Percentiles rank a stretch among this genome's conserved stretches.
Evolutionary conservation across 2,888 invertebrate genomes (phyloP).

Genomic region (Netelia melanura): DNA sequence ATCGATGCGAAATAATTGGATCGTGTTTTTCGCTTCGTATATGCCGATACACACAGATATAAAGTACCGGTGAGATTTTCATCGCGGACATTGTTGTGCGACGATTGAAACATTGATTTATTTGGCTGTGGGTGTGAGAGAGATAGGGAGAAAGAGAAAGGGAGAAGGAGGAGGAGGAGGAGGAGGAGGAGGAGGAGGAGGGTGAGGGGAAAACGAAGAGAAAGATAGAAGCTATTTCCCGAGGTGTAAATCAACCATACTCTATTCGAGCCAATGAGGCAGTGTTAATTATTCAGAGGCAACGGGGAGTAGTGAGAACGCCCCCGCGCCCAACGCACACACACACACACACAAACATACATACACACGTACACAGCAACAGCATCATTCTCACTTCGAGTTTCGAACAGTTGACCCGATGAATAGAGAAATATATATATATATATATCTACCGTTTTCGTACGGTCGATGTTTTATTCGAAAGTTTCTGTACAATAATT

Average conservation of each 20-base stretch:
- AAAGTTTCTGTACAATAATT: constrained; percentile 7
- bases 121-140: neutral
- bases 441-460: constrained; percentile 1
- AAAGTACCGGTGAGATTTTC: constrained; percentile 7
- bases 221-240: constrained; percentile 9
- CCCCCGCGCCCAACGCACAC: neutral
- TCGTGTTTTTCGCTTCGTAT: constrained; percentile 20
- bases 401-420: constrained; percentile 1
- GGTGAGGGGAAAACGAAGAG: neutral
- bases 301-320: neutral
- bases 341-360: too few species aligned
- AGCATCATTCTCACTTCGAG: too few species aligned
- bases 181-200: neutral
- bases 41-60: neutral
- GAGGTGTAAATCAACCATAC: constrained; percentile 41
- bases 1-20: constrained; percentile 45
- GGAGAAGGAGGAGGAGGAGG: neutral
- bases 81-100: constrained; percentile 36
- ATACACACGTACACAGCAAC: too few species aligned
- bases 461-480: constrained; percentile 10
- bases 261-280: constrained; percentile 48
- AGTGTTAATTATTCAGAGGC: constrained; percentile 52
- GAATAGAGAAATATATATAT: neutral
- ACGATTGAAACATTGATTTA: constrained; percentile 49
- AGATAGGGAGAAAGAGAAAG: neutral